Conservation (phyloP, 2,797 vertebrate genomes). For the Protonibea diacanthus region DNA sequence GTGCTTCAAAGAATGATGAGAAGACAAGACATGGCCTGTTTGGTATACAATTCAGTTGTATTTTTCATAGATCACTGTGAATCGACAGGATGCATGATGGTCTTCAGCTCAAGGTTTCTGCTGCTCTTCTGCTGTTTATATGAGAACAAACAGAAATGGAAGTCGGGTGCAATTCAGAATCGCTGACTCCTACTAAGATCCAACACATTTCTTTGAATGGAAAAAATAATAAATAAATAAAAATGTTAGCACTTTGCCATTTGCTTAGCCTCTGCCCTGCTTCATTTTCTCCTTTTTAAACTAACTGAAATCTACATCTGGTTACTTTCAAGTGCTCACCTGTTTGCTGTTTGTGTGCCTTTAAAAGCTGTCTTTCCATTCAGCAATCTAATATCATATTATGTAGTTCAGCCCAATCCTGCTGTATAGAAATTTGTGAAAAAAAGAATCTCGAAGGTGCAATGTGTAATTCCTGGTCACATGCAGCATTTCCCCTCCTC, state of each 20-base stretch:
- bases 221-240: too few relatives aligned
- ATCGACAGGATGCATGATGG: not conserved
- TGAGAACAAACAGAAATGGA: constrained; percentile 10
- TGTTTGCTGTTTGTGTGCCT: not conserved
- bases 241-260: not conserved
- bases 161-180: not conserved
- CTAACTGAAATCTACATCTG: not conserved
- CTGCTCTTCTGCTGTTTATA: not conserved
- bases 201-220: not conserved
- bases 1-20: constrained; percentile 42
- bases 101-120: constrained; percentile 20
- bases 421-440: too few relatives aligned
- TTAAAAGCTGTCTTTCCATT: not conserved
- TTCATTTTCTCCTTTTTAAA: not conserved
- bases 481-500: too few relatives aligned
- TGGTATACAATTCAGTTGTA: constrained; percentile 7
- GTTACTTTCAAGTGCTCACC: not conserved
- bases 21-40: constrained; percentile 43
- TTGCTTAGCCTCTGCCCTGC: not conserved
- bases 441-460: too few relatives aligned
- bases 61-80: constrained; percentile 27
- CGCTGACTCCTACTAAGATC: not conserved
- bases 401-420: not conserved
- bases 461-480: too few relatives aligned
- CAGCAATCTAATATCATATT: not conserved